Base-by-base conservation (phyloP, 2,888 invertebrate species). In the Drosophila parthenogenetica region DNA sequence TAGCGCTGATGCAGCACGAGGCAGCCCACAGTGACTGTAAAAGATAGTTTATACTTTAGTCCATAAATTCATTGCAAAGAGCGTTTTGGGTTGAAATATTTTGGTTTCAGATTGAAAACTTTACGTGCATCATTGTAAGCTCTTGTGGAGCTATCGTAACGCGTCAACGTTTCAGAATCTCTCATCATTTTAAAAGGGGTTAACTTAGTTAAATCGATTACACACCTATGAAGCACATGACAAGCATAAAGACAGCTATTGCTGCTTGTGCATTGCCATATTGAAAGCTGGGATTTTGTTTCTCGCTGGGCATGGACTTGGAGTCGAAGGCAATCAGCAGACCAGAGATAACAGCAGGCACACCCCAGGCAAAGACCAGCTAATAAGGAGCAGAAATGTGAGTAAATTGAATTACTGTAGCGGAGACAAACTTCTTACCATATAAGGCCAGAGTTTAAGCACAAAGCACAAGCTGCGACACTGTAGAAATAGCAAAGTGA, bases 381-480 rank as follows among this genome's bases (percentile, higher is more conserved):
- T 96, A 10, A 14, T 13, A 16, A 19, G 10, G 2, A 14, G 13
- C 35, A 11, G 7, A n/a, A 0, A 14, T 65, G 13, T 70, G 46
- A 54, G 14, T 8, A 35, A 37, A n/a, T 0, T 0, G 2, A 0
- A 4, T 8, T 1, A 17, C 0, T 49, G 5, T 10, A 11, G 2
- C 5, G 5, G n/a, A 11, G 2, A 4, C 3, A 19, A 43, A 1
- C 0, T 5, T 45, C 61, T 76, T 69, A 94, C 93, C 91, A 96
- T 94, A 83, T 94, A 93, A 0, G 96, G 96, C 92, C 96, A 95
- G 2, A 97, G 90, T 53, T 95, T 95, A 29, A 96, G 93, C 62
- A 97, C 95, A 91, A 96, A 97, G 86, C 97, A 96, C 3, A 97
- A 93, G 70, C 97, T 97, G 62, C 96, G 95, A 69, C 96, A 96